Evolutionary conservation across 1,140 invertebrate species (phyloP), one percentile per base, ranked within the genome.

Genomic region (Trichomalopsis sarcophagae): DNA sequence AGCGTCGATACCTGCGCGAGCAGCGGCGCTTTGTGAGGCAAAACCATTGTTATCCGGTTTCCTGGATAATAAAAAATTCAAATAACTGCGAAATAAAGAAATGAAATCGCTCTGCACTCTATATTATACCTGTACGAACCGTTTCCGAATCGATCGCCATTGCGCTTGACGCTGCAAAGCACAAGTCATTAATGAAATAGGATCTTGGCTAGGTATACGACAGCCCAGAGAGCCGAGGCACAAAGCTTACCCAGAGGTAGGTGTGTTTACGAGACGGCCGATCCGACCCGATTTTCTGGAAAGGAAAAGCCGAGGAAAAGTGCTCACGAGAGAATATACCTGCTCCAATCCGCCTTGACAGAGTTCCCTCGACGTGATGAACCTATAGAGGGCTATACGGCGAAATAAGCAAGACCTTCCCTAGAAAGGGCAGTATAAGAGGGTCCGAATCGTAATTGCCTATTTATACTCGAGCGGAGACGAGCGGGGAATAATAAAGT

Each of bases 21-120:
- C 27, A 27, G 27, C 27, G 33, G 47, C 23, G 73, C 73, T 83
- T 83, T 83, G 81, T 76, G 50, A 40, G 55, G 81, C 73, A 83
- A 83, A 83, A 83, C 73, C 40, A 76, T 83, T 83, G 81, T 83
- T 83, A 68, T 76, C 73, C 74, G 10, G 47, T 66, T 83, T 83
- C 81, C 36, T 36, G 81, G 69, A 30, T 82, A 50, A 21, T 74
- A 74, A 73, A 74, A 82, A 74, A 50, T 82, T 62, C 47, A 74
- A 74, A 62, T 62, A 62, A n/a, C 44, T 55, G 21, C 17, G 7
- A 74, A 74, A 82, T 74, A 74, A 82, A 50, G 17, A 66, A 74
- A 62, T 14, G 23, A 62, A 82, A 74, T 44, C 21, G 47, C 47
- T 50, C 13, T 50, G 47, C 11, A 44, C 40, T 44, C 40, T 50